Evolutionary conservation across 64 coral and sea anemone species (phyloP), one percentile per base, ranked within the genome.

Genomic region (Anthopleura sola): DNA sequence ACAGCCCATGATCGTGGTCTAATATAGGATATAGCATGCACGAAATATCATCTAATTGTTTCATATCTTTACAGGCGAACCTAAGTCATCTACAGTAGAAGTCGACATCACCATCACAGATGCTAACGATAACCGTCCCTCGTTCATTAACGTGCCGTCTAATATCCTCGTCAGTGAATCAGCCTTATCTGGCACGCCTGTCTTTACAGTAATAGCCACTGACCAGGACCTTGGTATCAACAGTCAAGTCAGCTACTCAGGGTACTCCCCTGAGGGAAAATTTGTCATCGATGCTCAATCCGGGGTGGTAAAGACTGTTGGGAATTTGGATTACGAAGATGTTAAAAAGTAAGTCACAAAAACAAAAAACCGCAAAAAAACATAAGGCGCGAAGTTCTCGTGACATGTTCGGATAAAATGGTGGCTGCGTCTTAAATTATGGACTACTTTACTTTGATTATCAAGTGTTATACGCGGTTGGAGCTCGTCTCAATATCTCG

Each of bases 221-320:
- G 95, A 98, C 78, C 85, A 84, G 5, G 95, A 98, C 83, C n/a
- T 93, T 78, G 91, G 92, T 2, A 86, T 55, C 33, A 93, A 98
- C 29, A 82, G 86, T 33, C 48, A 51, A 49, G 55, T 98, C 6
- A 60, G 51, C 40, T 98, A 78, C 55, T 24, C 60, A 31, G 88
- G 95, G 55, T 21, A 81, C 85, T 98, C 91, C 11, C 66, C 86
- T 50, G 92, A 98, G 62, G 83, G 55, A 17, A 88, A 90, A 40
- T 98, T 98, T 75, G 86, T 21, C 36, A 88, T 98, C 37, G 56
- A 94, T 68, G 81, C 78, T 51, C 38, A 88, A 7, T 93, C 91
- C 49, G 95, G 95, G 51, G 95, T 93, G 3, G 86, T 98, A 23
- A 86, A 83, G 11, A 91, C 91, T 36, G 68, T 87, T 2, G 88